Conservation (phyloP, 2,888 invertebrate genomes). For the Mythimna ferrago region DNA sequence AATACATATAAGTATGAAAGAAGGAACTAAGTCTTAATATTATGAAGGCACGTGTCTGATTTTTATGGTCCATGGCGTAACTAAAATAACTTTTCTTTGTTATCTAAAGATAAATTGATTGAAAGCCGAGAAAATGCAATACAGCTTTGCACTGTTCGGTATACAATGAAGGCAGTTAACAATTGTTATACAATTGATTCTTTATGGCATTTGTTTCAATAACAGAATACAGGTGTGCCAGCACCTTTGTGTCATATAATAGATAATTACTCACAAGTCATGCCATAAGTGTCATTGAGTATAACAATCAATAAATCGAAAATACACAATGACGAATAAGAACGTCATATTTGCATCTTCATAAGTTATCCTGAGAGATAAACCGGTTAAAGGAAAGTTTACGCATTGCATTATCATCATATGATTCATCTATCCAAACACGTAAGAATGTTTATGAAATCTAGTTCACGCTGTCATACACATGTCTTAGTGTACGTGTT, state of each 20-base stretch:
- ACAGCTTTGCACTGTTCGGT: slow-evolving; percentile 19
- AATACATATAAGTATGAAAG: not conserved
- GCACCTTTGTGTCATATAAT: slow-evolving; percentile 8
- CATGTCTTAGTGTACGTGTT: slow-evolving; percentile 25
- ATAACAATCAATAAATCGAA: slow-evolving; percentile 12
- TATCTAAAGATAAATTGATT: not conserved
- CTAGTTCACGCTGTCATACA: slow-evolving; percentile 35
- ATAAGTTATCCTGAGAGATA: slow-evolving; percentile 27
- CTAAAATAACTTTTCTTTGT: slow-evolving; percentile 8
- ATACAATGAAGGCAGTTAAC: slow-evolving; percentile 1
- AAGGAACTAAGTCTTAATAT: not conserved
- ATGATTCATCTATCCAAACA: slow-evolving; percentile 33
- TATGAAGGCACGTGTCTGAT: slow-evolving; percentile 6
- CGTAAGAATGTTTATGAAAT: slow-evolving; percentile 50
- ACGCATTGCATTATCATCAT: slow-evolving; percentile 15
- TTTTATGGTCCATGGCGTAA: slow-evolving; percentile 26
- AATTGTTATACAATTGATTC: slow-evolving; percentile 8
- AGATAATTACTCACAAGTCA: not conserved
- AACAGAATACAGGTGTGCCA: slow-evolving; percentile 17
- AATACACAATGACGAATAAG: slow-evolving; percentile 1
- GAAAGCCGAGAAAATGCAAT: slow-evolving; percentile 8
- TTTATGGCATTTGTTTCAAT: slow-evolving; percentile 10
- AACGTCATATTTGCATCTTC: slow-evolving; percentile 24
- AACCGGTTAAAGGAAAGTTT: slow-evolving; percentile 19
- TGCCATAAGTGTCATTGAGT: slow-evolving; percentile 1